Evolutionary conservation across 2,888 invertebrate genomes (phyloP).

Genomic region (Melanotus villosus): DNA sequence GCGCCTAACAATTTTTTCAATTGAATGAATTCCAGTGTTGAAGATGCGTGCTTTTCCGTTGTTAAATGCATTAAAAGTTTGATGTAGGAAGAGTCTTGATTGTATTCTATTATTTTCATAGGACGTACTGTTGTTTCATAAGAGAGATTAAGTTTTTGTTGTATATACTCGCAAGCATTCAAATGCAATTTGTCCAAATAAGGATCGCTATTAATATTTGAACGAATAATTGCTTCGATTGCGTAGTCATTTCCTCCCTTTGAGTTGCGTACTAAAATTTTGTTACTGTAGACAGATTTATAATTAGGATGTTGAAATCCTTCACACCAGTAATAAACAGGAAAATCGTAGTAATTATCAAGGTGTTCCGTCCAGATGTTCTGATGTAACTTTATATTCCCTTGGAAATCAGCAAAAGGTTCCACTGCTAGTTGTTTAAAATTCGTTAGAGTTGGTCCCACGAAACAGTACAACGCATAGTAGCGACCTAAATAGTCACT

Average conservation of each 20-base stretch:
- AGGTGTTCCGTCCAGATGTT: background rate
- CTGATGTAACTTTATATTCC: background rate
- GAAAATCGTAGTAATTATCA: background rate
- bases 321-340: slow-evolving; percentile 49
- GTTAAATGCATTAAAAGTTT: background rate
- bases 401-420: no score
- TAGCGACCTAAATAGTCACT: slow-evolving; percentile 2
- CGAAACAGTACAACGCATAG: slow-evolving; percentile 1
- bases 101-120: background rate
- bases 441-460: background rate
- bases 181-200: background rate
- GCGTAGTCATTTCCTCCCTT: background rate
- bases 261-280: slow-evolving; percentile 10
- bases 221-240: background rate
- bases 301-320: slow-evolving; percentile 43
- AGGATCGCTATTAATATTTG: background rate
- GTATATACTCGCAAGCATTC: background rate
- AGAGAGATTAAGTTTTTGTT: background rate
- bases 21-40: background rate
- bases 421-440: background rate
- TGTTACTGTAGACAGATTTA: slow-evolving; percentile 28
- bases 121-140: background rate
- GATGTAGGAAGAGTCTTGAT: background rate
- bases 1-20: background rate
- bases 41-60: background rate